A percentile compares a stretch with the other conserved stretches of the same genome.
Conservation (phyloP, 1,140 invertebrate species). For the Drosophila bifasciata region DNA sequence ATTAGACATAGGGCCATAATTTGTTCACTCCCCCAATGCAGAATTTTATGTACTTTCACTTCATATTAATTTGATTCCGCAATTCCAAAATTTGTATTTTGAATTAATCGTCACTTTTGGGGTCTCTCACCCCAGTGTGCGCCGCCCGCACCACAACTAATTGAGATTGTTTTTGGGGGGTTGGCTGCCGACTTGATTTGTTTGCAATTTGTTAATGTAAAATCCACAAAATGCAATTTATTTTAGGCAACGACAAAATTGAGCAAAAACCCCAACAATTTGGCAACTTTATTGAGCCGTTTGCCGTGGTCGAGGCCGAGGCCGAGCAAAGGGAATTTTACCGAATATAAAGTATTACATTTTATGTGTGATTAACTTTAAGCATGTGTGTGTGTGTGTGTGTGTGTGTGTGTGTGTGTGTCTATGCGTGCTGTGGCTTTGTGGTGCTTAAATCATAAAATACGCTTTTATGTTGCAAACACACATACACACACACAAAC, state of each 20-base stretch:
- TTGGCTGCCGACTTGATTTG: constrained; percentile 31
- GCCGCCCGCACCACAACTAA: constrained; percentile 32
- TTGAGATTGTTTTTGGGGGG: constrained; percentile 37
- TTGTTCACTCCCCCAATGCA: too few species aligned
- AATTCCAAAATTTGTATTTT: too few species aligned
- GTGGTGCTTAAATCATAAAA: constrained; percentile 69
- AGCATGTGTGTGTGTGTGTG: constrained; percentile 36
- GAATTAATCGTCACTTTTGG: too few species aligned
- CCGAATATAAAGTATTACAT: constrained; percentile 34
- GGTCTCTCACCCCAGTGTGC: too few species aligned
- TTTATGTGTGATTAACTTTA: constrained; percentile 56
- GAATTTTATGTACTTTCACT: too few species aligned
- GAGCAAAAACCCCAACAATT: neutral
- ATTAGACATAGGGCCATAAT: too few species aligned
- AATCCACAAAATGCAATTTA: constrained; percentile 41
- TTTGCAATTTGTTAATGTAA: constrained; percentile 55
- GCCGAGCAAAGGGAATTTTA: constrained; percentile 1
- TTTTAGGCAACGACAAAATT: constrained; percentile 19
- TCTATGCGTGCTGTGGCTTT: constrained; percentile 55
- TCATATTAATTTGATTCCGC: too few species aligned
- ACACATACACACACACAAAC: constrained; percentile 34
- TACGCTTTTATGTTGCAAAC: constrained; percentile 59
- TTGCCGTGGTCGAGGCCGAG: too few species aligned
- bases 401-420: constrained; percentile 45
- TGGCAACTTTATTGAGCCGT: constrained; percentile 25